Conservation (phyloP, 2,888 invertebrate genomes). For the Junonia oenone region DNA sequence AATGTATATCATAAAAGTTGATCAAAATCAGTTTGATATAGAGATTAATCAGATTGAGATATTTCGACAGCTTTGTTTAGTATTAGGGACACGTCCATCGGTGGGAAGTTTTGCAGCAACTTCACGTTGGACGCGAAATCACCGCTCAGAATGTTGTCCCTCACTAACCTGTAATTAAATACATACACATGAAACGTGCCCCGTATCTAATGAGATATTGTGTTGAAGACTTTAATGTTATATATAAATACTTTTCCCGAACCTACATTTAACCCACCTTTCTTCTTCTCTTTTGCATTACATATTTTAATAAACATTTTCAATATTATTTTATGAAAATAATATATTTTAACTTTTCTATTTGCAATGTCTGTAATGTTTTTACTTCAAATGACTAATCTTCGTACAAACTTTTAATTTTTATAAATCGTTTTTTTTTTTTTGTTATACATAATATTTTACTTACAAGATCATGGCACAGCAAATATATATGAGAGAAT, state of each 20-base stretch:
- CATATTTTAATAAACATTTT: no score
- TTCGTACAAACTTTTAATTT: no score
- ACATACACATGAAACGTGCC: background rate
- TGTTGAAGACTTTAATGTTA: no score
- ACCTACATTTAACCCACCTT: no score
- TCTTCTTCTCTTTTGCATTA: no score
- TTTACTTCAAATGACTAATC: no score
- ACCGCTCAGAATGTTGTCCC: slow-evolving; percentile 88
- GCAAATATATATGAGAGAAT: slow-evolving; percentile 94
- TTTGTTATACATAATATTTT: no score
- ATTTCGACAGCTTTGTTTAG: slow-evolving; percentile 87
- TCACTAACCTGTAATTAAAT: slow-evolving; percentile 83
- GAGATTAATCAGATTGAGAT: slow-evolving; percentile 15
- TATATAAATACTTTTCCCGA: no score
- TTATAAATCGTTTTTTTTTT: no score
- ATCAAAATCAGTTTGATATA: background rate
- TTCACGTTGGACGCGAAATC: slow-evolving; percentile 98
- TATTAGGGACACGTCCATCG: slow-evolving; percentile 91
- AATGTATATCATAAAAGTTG: background rate
- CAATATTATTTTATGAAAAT: no score
- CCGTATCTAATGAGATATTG: background rate
- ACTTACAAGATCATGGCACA: slow-evolving; percentile 98
- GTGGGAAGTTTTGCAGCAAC: slow-evolving; percentile 94
- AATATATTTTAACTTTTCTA: no score
- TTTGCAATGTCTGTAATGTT: no score